phyloP scores from a whole-genome alignment of 2,113 vertebrate genomes.

The Hucho hucho region DNA sequence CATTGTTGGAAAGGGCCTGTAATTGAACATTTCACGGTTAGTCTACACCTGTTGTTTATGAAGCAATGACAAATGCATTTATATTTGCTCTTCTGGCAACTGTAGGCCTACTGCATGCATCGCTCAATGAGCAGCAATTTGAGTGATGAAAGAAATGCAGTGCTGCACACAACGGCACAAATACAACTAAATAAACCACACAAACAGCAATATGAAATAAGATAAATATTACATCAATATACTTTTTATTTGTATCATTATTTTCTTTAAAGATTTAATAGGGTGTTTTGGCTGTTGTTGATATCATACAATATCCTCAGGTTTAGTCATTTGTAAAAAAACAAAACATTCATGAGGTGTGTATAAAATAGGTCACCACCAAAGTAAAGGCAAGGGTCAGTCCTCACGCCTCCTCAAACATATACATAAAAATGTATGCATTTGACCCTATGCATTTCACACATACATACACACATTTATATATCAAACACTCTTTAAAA shows the following conservation, averaged over 20 bases:
- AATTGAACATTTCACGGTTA: too few species aligned
- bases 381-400: constrained; percentile 64
- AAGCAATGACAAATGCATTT: too few species aligned
- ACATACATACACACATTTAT: constrained; percentile 71
- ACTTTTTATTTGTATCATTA: constrained; percentile 69
- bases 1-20: too few species aligned
- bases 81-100: too few species aligned
- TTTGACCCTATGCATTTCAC: constrained; percentile 63
- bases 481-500: constrained; percentile 77
- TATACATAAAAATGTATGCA: constrained; percentile 72
- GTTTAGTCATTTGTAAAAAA: constrained; percentile 76
- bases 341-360: constrained; percentile 65
- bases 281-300: constrained; percentile 52
- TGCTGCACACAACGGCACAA: too few species aligned
- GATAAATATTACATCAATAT: constrained; percentile 68
- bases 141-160: too few species aligned
- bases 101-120: too few species aligned
- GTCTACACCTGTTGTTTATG: too few species aligned
- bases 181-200: neutral
- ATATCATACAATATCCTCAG: constrained; percentile 66
- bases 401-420: constrained; percentile 68
- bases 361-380: constrained; percentile 69
- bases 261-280: constrained; percentile 65
- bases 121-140: too few species aligned
- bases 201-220: neutral